phyloP scores from a whole-genome alignment of 2,888 invertebrate species.

The Leistus spinibarbis region DNA sequence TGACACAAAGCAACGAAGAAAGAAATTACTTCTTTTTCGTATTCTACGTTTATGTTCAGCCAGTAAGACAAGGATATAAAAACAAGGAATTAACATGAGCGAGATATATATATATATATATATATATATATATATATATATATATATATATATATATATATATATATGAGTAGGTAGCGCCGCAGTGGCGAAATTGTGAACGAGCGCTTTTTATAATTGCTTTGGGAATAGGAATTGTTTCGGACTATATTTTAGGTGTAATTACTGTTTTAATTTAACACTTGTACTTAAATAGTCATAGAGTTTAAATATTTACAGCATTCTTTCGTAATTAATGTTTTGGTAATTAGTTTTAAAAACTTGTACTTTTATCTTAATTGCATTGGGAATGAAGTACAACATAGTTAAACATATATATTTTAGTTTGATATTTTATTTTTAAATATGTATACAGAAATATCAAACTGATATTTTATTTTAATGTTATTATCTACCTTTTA shows the following conservation, averaged over 20 bases:
- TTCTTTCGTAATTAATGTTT: not conserved
- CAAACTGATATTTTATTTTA: too few relatives aligned
- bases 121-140: too few relatives aligned
- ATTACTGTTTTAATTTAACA: slow-evolving; percentile 7
- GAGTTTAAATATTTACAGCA: not conserved
- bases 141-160: too few relatives aligned
- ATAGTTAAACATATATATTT: not conserved
- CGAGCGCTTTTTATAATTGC: slow-evolving; percentile 19
- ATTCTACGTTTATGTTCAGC: not conserved
- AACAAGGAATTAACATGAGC: not conserved
- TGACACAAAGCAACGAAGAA: slow-evolving; percentile 17
- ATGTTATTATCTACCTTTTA: too few relatives aligned
- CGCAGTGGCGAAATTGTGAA: slow-evolving; percentile 7
- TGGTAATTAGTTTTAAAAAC: not conserved
- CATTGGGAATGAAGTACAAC: not conserved
- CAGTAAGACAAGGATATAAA: not conserved
- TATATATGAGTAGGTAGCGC: slow-evolving; percentile 15
- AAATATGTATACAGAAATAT: too few relatives aligned
- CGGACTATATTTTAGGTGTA: not conserved
- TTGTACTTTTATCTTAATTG: not conserved
- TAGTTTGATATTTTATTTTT: too few relatives aligned
- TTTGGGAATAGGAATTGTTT: slow-evolving; percentile 4
- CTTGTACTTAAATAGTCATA: not conserved
- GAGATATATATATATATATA: too few relatives aligned
- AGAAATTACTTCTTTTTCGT: slow-evolving; percentile 23